Conservation (phyloP, 2,888 invertebrate genomes). For the Noctua comes region DNA sequence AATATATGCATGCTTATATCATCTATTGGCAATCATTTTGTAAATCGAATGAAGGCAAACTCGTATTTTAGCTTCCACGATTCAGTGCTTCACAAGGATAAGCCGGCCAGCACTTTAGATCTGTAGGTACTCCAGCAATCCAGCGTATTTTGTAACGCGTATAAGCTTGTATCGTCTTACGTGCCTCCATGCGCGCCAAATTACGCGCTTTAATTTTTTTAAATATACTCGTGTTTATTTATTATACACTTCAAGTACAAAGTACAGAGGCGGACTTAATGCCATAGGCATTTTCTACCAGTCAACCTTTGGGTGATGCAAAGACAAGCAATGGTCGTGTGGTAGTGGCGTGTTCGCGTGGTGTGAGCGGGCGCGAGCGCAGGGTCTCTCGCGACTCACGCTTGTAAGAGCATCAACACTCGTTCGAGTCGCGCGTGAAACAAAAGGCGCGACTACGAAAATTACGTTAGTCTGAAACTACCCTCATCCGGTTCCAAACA, state of each 20-base stretch:
- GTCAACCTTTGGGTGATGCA: too few species aligned
- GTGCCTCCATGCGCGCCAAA: background rate
- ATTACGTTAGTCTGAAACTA: background rate
- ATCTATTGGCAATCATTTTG: background rate
- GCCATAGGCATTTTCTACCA: too few species aligned
- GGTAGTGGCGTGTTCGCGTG: background rate
- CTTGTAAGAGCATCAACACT: background rate
- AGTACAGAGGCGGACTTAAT: too few species aligned
- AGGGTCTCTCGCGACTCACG: background rate
- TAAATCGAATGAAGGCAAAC: background rate
- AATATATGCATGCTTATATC: background rate
- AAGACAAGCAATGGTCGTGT: too few species aligned
- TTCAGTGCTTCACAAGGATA: background rate
- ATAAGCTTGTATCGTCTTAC: background rate
- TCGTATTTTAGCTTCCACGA: background rate
- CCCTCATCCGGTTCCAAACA: background rate
- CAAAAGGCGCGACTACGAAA: background rate
- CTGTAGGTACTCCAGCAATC: background rate
- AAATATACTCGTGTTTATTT: background rate
- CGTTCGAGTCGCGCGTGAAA: background rate
- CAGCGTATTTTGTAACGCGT: background rate
- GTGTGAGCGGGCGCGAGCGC: background rate
- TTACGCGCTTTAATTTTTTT: background rate
- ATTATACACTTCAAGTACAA: too few species aligned
- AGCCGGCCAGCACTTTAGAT: background rate